Evolutionary conservation across 2,888 invertebrate genomes (phyloP).

Genomic region (Eupithecia abbreviata): DNA sequence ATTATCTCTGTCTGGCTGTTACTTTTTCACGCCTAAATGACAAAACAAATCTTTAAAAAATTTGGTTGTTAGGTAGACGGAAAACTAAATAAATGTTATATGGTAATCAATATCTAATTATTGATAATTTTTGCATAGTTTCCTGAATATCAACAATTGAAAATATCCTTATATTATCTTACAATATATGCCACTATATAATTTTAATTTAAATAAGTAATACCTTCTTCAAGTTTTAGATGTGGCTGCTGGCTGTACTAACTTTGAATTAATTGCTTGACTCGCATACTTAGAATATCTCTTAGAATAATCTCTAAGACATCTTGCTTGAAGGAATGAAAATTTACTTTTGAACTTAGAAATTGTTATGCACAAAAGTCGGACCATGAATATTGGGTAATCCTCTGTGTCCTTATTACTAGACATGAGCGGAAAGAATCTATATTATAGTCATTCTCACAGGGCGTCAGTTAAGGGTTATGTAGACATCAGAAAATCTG

Average conservation of each 20-base stretch:
- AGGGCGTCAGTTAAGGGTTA: no score
- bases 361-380: not conserved
- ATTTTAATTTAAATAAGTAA: not conserved
- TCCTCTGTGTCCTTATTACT: no score
- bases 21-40: no score
- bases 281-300: constrained; percentile 73
- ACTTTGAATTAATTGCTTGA: constrained; percentile 56
- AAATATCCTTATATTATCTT: not conserved
- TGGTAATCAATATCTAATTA: not conserved
- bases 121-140: not conserved
- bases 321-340: constrained; percentile 43
- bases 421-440: no score
- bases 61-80: no score
- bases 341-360: constrained; percentile 29
- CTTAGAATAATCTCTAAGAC: constrained; percentile 48
- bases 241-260: constrained; percentile 38
- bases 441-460: no score
- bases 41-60: no score
- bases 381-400: not conserved
- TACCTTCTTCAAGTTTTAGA: not conserved
- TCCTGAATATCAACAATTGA: not conserved
- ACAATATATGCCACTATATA: not conserved
- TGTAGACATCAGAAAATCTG: no score
- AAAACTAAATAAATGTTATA: not conserved
- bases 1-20: no score